A percentile compares a stretch with the other conserved stretches of the same genome.
These are phyloP conservation scores for Rhopalosiphum maidis DNA, from an alignment of 1,140 invertebrate genomes.

Conservation along the genomic window DNA sequence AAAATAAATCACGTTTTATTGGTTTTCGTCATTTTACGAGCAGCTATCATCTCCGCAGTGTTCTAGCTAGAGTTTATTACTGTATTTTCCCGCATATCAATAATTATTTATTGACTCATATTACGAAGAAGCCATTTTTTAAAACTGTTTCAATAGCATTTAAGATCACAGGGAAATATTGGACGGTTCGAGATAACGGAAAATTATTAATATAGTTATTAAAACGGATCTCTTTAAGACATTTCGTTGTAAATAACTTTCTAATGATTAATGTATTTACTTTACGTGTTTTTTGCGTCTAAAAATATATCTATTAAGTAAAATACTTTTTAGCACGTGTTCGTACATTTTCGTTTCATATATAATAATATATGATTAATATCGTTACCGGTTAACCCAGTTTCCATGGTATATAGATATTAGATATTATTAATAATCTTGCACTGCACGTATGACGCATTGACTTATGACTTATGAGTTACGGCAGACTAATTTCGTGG, in stretches of 20 bases:
- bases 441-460: background rate
- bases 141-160: background rate
- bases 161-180: background rate
- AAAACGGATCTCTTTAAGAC: background rate
- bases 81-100: background rate
- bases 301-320: background rate
- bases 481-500: background rate
- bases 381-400: slow-evolving; percentile 6
- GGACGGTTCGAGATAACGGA: background rate
- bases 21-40: slow-evolving; percentile 5
- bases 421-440: background rate
- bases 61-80: background rate
- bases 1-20: background rate
- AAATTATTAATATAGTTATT: slow-evolving; percentile 7
- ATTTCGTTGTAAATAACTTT: background rate
- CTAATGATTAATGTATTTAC: background rate
- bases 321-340: background rate
- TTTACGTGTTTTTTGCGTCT: background rate
- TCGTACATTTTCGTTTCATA: background rate
- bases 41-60: background rate
- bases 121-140: background rate
- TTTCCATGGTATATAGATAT: background rate
- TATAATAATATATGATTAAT: background rate
- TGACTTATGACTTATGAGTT: background rate
- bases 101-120: slow-evolving; percentile 2